Conservation (phyloP, 2,113 vertebrate species). For the Callipepla squamata region DNA sequence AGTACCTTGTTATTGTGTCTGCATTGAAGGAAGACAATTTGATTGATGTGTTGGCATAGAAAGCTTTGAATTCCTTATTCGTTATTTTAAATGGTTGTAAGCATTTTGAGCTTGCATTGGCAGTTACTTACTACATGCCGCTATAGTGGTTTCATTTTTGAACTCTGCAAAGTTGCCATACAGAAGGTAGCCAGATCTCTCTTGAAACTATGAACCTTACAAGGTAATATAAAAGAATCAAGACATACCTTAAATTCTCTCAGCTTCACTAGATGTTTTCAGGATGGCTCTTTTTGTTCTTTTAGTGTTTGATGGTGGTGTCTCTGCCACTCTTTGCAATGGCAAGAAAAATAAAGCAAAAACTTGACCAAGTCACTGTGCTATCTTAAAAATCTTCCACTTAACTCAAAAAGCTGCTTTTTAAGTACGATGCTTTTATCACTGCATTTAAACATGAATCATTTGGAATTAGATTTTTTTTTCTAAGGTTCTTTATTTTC, state of each 20-base stretch:
- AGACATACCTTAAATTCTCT: background rate
- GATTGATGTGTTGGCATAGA: background rate
- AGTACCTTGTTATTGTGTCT: background rate
- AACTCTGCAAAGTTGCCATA: background rate
- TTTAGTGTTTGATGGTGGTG: background rate
- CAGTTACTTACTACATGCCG: background rate
- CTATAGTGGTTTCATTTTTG: background rate
- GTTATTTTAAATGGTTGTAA: background rate
- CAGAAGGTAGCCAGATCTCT: background rate
- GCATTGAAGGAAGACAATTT: background rate
- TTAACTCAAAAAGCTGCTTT: background rate
- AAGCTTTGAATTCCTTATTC: background rate
- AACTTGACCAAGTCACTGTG: background rate
- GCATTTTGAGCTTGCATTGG: background rate
- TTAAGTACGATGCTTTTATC: accelerated
- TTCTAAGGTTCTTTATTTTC: background rate
- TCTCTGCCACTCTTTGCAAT: background rate
- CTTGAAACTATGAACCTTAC: background rate
- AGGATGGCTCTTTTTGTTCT: background rate
- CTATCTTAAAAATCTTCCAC: accelerated
- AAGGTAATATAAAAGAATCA: background rate
- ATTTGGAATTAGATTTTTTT: background rate
- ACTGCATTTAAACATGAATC: background rate
- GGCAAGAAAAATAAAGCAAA: background rate
- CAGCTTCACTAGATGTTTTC: background rate